Evolutionary conservation across 2,888 invertebrate species (phyloP).

Genomic region (Saturnia pavonia): DNA sequence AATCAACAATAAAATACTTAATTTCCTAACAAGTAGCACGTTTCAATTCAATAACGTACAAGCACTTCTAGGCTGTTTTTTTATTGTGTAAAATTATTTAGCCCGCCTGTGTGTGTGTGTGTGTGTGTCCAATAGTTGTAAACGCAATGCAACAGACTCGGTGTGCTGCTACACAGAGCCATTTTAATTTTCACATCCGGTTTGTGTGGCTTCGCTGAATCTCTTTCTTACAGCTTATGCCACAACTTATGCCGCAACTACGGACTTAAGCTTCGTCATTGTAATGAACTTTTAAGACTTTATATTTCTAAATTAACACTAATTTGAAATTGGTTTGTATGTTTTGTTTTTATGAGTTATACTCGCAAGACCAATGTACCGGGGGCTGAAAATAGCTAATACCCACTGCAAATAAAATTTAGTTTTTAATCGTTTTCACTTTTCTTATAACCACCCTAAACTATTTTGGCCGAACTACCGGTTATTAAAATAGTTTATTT

Average conservation of each 20-base stretch:
- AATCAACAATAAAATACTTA: not conserved
- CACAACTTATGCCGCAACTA: slow-evolving; percentile 10
- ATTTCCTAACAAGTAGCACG: not conserved
- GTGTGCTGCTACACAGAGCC: slow-evolving; percentile 29
- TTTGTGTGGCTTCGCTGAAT: slow-evolving; percentile 43
- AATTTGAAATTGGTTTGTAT: too few species aligned
- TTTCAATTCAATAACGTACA: not conserved
- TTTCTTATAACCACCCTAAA: too few species aligned
- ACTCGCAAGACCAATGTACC: too few species aligned
- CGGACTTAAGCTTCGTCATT: not conserved
- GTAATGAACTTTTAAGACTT: not conserved
- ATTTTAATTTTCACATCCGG: slow-evolving; percentile 47
- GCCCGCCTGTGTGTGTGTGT: not conserved
- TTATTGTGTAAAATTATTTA: not conserved
- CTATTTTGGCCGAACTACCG: too few species aligned
- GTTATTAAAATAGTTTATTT: too few species aligned
- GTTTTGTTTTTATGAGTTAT: too few species aligned
- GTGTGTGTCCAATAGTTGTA: not conserved
- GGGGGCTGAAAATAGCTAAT: too few species aligned
- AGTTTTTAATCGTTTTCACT: too few species aligned
- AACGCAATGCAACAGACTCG: not conserved
- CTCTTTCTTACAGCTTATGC: slow-evolving; percentile 26
- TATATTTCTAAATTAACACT: too few species aligned
- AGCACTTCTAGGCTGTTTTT: not conserved
- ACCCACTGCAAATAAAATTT: too few species aligned